Conservation (phyloP, 2,113 vertebrate genomes). For the Cranoglanis bouderius region DNA sequence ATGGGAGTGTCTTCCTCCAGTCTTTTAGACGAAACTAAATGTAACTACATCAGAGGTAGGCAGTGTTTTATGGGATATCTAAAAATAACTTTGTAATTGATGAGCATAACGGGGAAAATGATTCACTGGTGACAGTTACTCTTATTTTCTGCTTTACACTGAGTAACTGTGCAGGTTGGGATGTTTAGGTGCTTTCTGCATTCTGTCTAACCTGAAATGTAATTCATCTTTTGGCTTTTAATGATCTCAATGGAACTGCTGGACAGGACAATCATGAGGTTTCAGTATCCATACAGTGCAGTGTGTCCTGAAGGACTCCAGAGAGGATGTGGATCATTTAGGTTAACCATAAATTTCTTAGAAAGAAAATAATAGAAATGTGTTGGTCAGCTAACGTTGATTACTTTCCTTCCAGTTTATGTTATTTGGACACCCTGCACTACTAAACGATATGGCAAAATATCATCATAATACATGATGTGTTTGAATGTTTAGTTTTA, state of each 20-base stretch:
- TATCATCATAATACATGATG: not conserved
- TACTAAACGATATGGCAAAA: not conserved
- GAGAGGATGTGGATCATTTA: not conserved
- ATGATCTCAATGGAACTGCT: not conserved
- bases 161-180: not conserved
- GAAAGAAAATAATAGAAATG: not conserved
- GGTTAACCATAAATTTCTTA: not conserved
- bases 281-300: not conserved
- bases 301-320: not conserved
- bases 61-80: not conserved
- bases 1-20: conserved; percentile 58
- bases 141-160: not conserved
- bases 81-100: not conserved
- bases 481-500: not conserved
- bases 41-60: conserved; percentile 57
- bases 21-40: conserved; percentile 56
- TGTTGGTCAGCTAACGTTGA: not conserved
- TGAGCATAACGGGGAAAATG: not conserved
- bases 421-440: not conserved
- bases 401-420: not conserved
- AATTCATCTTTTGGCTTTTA: not conserved
- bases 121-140: not conserved
- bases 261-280: not conserved
- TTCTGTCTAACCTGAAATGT: not conserved
- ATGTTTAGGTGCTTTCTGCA: not conserved